Evolutionary conservation across 2,113 vertebrate genomes (phyloP), one percentile per base, ranked within the genome.

Genomic region (Sciurus niger): DNA sequence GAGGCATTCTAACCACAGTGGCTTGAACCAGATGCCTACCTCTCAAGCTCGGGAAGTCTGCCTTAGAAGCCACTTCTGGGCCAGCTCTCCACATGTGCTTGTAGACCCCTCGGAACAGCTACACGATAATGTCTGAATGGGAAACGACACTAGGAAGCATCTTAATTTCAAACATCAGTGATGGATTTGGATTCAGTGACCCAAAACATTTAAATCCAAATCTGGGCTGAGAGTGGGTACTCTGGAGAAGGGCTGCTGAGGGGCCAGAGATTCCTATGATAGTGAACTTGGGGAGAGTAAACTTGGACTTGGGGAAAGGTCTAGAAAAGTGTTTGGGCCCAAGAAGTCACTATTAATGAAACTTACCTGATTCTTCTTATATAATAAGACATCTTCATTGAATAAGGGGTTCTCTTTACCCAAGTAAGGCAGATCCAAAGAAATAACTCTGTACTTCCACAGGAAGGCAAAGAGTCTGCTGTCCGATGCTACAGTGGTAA

Each of bases 381-480:
- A 32, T 55, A 88, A 10, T 30, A 85, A 48, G 16, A 37, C 6
- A 60, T 78, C 16, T 72, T 94, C 40, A 34, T 18, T 74, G 40
- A 40, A 32, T 48, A 84, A 67, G 14, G 9, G 16, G 73, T 89
- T 94, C 51, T 91, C 37, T 72, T 85, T 48, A 68, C 65, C 78
- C 73, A 96, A 92, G 89, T 82, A 46, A 70, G 83, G 82, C 12
- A 12, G 48, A 63, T n/a, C 40, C 70, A 90, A 73, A 46, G 12
- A 89, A 63, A 87, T 32, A 73, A 37, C 53, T 51, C 4, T 12
- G 60, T 12, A 74, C 30, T 78, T 76, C 76, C 28, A 12, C 0
- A 58, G 40, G 40, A 40, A 40, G 40, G 58, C 40, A 65, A 37
- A 17, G 34, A 85, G 58, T 67, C 34, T 34, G 22, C 51, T 70